Evolutionary conservation across 2,797 vertebrate genomes (phyloP), one percentile per base, ranked within the genome.

Genomic region (Microchirus variegatus): DNA sequence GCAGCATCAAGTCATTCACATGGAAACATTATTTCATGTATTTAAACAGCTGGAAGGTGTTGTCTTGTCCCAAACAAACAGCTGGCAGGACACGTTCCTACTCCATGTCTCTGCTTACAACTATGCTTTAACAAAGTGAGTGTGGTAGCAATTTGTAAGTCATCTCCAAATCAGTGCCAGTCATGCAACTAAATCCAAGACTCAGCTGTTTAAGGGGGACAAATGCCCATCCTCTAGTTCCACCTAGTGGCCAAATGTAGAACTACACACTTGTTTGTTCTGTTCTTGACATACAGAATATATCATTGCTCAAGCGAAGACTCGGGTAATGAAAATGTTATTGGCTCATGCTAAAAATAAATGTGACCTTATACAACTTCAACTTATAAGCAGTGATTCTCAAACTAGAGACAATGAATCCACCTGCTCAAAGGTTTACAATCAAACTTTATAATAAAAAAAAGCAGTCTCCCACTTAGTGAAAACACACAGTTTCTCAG

Each of bases 41-140:
- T 80, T 81, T 76, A 83, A 85, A 83, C 84, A 87, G 85, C 84
- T 86, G 73, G 76, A 73, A 87, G 87, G 81, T 84, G 78, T 82
- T 85, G 54, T 75, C 77, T 62, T 82, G 78, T 85, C 68, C 68
- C 82, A 45, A 83, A 77, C 78, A 89, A 84, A 87, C 83, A 88
- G 81, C 81, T 83, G 80, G 73, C 67, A 73, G 83, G 76, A 60
- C 64, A 63, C 67, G 77, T 72, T 72, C 56, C 70, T 78, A 67
- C 53, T 74, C 72, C 64, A 35, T 47, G 13, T 61, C 73, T 52
- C 68, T 63, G 71, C 68, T 70, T 72, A 67, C 67, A 73, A 78
- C 76, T 78, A 47, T 45, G 75, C 58, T 75, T 78, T 69, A 79
- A 69, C 63, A 72, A 82, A 77, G 57, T 59, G 26, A 68, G 78